Conservation (phyloP, 2,113 vertebrate species). For the Sorex fumeus region DNA sequence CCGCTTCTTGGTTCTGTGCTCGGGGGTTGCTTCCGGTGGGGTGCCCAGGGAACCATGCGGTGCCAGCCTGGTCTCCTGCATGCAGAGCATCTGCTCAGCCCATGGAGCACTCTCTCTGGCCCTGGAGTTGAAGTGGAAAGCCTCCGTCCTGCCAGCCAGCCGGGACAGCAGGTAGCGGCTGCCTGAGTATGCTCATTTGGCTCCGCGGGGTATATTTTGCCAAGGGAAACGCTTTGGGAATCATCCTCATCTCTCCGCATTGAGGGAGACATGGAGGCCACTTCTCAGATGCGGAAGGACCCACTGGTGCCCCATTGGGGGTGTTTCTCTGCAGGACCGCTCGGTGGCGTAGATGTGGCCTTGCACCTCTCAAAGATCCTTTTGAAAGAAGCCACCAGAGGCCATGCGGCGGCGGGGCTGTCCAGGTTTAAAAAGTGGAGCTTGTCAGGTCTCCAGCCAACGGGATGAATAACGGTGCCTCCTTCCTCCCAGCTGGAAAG, state of each 20-base stretch:
- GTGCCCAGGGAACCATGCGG: too few relatives aligned
- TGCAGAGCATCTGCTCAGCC: too few relatives aligned
- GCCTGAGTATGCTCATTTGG: neutral
- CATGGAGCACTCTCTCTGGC: too few relatives aligned
- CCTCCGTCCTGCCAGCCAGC: neutral
- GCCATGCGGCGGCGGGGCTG: too few relatives aligned
- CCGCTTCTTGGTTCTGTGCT: too few relatives aligned
- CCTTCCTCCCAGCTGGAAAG: conserved; percentile 54
- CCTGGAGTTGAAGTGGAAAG: neutral
- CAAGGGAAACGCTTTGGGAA: conserved; percentile 20
- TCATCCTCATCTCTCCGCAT: neutral
- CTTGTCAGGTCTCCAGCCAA: conserved; percentile 27
- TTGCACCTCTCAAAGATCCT: neutral
- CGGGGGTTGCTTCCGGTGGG: too few relatives aligned
- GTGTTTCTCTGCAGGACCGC: conserved; percentile 75
- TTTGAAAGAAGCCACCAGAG: too few relatives aligned
- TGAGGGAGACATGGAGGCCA: conserved; percentile 63
- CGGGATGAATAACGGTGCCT: neutral
- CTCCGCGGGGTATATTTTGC: conserved; percentile 5
- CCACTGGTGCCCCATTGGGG: conserved; percentile 77
- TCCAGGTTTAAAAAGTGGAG: neutral
- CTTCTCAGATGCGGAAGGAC: conserved; percentile 74
- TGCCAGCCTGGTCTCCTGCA: too few relatives aligned
- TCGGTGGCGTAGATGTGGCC: neutral
- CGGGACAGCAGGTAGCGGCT: neutral